These are phyloP conservation scores for Palloptera scutellata DNA, from an alignment of 2,888 invertebrate species.

Conservation along the genomic window DNA sequence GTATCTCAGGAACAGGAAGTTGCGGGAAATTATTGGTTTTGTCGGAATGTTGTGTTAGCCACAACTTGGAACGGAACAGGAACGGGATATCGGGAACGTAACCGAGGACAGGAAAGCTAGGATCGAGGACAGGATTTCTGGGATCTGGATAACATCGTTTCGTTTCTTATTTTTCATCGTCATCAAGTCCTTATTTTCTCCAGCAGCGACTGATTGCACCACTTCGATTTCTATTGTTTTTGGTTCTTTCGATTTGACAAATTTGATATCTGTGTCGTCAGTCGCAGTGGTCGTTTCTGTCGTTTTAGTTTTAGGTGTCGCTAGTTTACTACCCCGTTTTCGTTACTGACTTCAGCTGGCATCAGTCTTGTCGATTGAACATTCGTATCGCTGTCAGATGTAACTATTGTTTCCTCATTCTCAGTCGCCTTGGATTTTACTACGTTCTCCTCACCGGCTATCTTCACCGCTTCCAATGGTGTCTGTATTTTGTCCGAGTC, in stretches of 20 bases:
- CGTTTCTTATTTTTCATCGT: conserved; percentile 13
- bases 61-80: neutral
- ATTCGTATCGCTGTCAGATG: conserved; percentile 23
- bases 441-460: conserved; percentile 23
- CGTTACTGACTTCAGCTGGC: conserved; percentile 27
- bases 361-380: conserved; percentile 31
- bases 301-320: conserved; percentile 29
- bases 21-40: neutral
- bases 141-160: conserved; percentile 2
- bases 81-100: conserved; percentile 8
- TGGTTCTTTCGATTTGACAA: conserved; percentile 7
- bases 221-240: neutral
- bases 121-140: conserved; percentile 11
- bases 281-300: conserved; percentile 28
- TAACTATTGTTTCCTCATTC: conserved; percentile 2
- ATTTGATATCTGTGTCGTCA: conserved; percentile 19
- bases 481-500: conserved; percentile 11
- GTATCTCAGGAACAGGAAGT: neutral
- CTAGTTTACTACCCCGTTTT: conserved; percentile 27
- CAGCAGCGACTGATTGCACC: conserved; percentile 18
- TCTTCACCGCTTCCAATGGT: conserved; percentile 21
- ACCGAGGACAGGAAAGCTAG: neutral
- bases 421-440: conserved; percentile 16
- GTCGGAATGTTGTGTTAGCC: neutral
- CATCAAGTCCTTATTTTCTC: conserved; percentile 29